These are phyloP conservation scores for Cyanoliseus patagonus DNA, from an alignment of 2,113 vertebrate species.

Conservation along the genomic window DNA sequence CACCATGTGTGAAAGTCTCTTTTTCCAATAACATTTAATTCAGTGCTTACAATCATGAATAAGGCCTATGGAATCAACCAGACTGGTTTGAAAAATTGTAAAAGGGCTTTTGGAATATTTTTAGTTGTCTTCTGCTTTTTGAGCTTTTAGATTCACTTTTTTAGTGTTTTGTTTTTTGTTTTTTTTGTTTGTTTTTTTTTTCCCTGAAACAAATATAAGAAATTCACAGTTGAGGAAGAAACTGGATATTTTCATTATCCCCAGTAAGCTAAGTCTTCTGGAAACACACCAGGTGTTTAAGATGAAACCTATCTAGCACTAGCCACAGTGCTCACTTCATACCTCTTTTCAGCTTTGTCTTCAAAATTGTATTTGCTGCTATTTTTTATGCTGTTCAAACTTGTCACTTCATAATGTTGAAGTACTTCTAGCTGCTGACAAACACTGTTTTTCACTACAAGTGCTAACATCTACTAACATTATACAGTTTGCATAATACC, in stretches of 20 bases:
- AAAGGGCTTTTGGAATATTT: neutral
- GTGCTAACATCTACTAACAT: neutral
- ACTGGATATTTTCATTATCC: neutral
- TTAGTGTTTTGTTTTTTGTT: too few relatives aligned
- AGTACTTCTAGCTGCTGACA: neutral
- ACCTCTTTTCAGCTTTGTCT: neutral
- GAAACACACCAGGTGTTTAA: neutral
- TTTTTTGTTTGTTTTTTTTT: neutral
- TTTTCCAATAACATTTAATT: neutral
- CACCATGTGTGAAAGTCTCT: neutral
- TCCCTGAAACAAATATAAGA: neutral
- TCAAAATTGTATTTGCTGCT: neutral
- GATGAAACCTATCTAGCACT: neutral
- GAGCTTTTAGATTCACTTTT: neutral
- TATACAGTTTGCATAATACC: neutral
- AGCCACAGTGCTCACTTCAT: neutral
- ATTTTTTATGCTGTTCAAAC: constrained; percentile 16
- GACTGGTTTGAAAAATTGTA: neutral
- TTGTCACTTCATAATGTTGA: neutral
- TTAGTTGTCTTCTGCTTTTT: neutral
- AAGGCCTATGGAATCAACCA: neutral
- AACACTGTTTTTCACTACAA: neutral
- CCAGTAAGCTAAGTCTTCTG: neutral
- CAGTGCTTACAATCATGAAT: neutral
- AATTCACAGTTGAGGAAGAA: neutral